Evolutionary conservation across 2,113 vertebrate genomes (phyloP).

Genomic region (Oreocharis arfaki): DNA sequence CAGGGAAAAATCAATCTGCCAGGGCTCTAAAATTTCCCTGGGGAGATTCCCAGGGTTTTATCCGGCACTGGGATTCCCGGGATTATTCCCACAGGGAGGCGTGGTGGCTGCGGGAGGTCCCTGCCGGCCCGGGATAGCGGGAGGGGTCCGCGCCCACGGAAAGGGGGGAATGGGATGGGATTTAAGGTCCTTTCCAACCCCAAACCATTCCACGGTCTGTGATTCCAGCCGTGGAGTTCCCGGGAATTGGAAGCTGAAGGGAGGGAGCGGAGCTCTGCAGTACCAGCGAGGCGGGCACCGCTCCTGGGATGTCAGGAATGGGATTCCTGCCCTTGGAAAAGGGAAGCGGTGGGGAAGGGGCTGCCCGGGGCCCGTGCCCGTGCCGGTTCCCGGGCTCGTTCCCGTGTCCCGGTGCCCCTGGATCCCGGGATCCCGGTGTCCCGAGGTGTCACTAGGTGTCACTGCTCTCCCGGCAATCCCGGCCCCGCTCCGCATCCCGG

Average conservation of each 20-base stretch:
- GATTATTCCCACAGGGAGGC: not conserved
- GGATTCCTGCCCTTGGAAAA: not conserved
- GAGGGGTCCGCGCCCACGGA: not conserved
- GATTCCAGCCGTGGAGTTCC: not conserved
- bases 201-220: not conserved
- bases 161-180: not conserved
- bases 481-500: not conserved
- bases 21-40: not conserved
- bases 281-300: rapidly evolving
- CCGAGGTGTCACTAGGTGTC: not conserved
- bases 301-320: too few relatives aligned
- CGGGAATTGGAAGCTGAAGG: rapidly evolving
- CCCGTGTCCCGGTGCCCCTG: not conserved
- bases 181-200: not conserved
- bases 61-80: not conserved
- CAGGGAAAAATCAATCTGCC: too few relatives aligned
- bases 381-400: rapidly evolving
- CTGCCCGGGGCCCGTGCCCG: too few relatives aligned
- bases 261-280: not conserved
- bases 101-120: not conserved
- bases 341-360: rapidly evolving
- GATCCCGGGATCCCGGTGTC: not conserved
- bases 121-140: not conserved
- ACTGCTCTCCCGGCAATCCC: not conserved
- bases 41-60: not conserved